A percentile compares a stretch with the other conserved stretches of the same genome.
These are phyloP conservation scores for Pomacea canaliculata DNA, from an alignment of 2,888 invertebrate species.

Conservation along the genomic window DNA sequence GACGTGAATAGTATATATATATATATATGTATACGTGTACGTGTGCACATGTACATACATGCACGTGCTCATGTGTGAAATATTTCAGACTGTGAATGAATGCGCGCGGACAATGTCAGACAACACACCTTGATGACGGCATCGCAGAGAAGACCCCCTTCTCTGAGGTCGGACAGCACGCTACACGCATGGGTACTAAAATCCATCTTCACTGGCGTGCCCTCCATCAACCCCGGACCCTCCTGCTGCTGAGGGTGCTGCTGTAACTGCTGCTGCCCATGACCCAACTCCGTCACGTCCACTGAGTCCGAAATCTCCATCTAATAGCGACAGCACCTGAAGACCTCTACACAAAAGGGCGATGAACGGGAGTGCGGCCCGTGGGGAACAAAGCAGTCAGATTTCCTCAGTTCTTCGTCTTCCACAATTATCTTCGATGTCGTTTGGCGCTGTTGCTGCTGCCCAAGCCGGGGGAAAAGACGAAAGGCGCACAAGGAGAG, in stretches of 20 bases:
- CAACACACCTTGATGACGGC: conserved; percentile 77
- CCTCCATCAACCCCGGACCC: conserved; percentile 19
- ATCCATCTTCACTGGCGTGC: conserved; percentile 15
- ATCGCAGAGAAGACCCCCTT: conserved; percentile 87
- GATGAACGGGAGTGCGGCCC: background rate
- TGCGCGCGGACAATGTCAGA: background rate
- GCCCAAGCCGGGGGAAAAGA: too few relatives aligned
- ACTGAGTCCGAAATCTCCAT: conserved; percentile 20
- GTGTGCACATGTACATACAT: too few relatives aligned
- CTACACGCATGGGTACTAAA: conserved; percentile 87
- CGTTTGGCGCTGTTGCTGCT: too few relatives aligned
- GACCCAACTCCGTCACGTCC: conserved; percentile 11
- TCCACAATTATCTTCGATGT: too few relatives aligned
- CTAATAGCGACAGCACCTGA: background rate
- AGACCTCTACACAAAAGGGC: background rate
- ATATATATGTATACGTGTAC: too few relatives aligned
- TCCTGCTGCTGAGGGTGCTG: conserved; percentile 19
- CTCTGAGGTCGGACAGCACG: conserved; percentile 84
- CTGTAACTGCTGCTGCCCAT: background rate
- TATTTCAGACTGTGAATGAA: too few relatives aligned
- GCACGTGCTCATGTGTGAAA: too few relatives aligned
- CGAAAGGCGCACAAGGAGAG: too few relatives aligned
- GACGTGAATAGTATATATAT: too few relatives aligned
- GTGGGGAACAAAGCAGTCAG: background rate
- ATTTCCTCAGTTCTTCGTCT: too few relatives aligned